Percentiles rank a stretch among this genome's conserved stretches.
These are phyloP conservation scores for Oscheius sp. DNA, from an alignment of 2,888 invertebrate species.

Conservation along the genomic window DNA sequence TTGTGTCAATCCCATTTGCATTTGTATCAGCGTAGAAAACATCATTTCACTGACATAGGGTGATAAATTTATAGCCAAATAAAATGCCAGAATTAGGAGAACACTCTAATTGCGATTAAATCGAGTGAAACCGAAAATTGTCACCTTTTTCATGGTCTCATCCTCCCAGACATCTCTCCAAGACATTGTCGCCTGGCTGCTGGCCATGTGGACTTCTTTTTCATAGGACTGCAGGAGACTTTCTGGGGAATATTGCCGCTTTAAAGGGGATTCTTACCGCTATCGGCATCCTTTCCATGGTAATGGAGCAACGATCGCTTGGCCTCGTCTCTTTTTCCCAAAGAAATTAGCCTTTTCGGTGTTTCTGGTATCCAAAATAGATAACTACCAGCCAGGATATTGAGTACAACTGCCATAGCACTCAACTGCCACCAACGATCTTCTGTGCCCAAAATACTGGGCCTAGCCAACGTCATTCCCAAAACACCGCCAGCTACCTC, in stretches of 20 bases:
- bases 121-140: too few species aligned
- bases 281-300: constrained; percentile 8
- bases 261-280: background rate
- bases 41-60: background rate
- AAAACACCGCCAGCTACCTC: constrained; percentile 3
- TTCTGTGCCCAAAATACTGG: constrained; percentile 8
- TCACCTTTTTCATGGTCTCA: constrained; percentile 6
- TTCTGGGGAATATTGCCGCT: background rate
- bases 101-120: too few species aligned
- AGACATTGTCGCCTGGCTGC: constrained; percentile 3
- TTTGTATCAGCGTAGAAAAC: constrained; percentile 16
- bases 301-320: background rate
- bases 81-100: background rate
- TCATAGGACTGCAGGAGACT: background rate
- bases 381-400: background rate
- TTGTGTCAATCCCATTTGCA: constrained; percentile 7
- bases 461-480: constrained; percentile 13
- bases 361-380: constrained; percentile 33
- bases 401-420: background rate
- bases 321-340: constrained; percentile 11
- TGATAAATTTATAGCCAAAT: constrained; percentile 14
- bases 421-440: constrained; percentile 26
- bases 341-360: constrained; percentile 15
- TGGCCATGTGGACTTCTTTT: background rate
- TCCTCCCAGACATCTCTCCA: constrained; percentile 22